Evolutionary conservation across 2,797 vertebrate genomes (phyloP).

Genomic region (Odontamblyopus lacepedii): DNA sequence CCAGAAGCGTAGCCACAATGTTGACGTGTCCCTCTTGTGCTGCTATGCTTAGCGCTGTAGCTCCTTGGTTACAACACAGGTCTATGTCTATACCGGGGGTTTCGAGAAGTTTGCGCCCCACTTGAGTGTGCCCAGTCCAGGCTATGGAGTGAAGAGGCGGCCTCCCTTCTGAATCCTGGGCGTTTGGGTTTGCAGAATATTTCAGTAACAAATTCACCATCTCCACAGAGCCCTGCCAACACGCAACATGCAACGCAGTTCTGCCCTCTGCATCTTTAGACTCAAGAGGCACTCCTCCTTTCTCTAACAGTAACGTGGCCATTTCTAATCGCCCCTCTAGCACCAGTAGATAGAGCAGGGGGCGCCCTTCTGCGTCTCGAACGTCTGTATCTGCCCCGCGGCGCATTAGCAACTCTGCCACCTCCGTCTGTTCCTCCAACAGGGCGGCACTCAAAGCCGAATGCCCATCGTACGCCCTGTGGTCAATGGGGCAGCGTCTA

Average conservation of each 20-base stretch:
- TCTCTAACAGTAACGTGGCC: conserved; percentile 77
- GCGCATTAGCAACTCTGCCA: conserved; percentile 78
- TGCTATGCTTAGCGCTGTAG: conserved; percentile 81
- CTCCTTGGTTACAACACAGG: conserved; percentile 78
- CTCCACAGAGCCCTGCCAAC: conserved; percentile 78
- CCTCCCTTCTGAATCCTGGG: conserved; percentile 75
- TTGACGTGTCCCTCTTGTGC: conserved; percentile 80
- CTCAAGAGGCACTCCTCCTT: conserved; percentile 78
- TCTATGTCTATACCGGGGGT: conserved; percentile 64
- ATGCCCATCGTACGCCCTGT: conserved; percentile 78
- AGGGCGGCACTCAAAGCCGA: conserved; percentile 75
- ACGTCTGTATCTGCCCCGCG: conserved; percentile 79
- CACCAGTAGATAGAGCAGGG: conserved; percentile 81
- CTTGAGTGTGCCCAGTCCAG: conserved; percentile 75
- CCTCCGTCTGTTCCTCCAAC: conserved; percentile 72
- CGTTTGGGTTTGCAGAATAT: conserved; percentile 77
- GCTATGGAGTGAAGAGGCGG: conserved; percentile 81
- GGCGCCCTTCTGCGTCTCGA: conserved; percentile 79
- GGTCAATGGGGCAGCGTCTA: conserved; percentile 76
- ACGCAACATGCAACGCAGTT: conserved; percentile 80
- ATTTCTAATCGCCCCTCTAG: conserved; percentile 72
- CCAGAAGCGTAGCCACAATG: conserved; percentile 76
- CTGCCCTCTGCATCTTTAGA: conserved; percentile 80
- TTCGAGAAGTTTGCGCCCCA: conserved; percentile 70
- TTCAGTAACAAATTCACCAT: conserved; percentile 72